Conservation (phyloP, 2,797 vertebrate species). For the Erethizon dorsatum region DNA sequence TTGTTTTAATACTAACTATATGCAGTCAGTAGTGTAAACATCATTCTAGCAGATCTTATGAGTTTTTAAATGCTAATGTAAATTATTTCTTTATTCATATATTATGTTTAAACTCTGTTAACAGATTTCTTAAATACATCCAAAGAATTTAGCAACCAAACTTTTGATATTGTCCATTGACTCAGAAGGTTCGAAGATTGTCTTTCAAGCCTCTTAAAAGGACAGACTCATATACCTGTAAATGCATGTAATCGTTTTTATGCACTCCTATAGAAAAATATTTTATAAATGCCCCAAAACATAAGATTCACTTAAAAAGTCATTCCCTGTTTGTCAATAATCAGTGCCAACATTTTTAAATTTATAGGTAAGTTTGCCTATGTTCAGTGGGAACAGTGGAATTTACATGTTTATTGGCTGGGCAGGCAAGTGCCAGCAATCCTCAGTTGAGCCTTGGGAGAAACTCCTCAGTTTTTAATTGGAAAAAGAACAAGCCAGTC, state of each 20-base stretch:
- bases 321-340: slow-evolving; percentile 3
- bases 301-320: not conserved
- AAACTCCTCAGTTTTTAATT: not conserved
- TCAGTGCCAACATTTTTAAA: not conserved
- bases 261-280: not conserved
- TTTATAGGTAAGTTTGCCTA: not conserved
- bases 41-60: not conserved
- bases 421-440: not conserved
- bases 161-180: not conserved
- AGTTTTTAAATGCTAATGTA: not conserved
- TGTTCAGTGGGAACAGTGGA: not conserved
- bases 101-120: not conserved
- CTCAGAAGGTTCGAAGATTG: not conserved
- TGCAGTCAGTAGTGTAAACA: not conserved
- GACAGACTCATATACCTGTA: not conserved
- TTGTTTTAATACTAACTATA: slow-evolving; percentile 1
- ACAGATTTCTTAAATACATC: not conserved
- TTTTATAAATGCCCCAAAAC: slow-evolving; percentile 51
- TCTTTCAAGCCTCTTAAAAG: not conserved
- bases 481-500: not conserved
- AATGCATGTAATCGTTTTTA: slow-evolving; percentile 36
- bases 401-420: not conserved
- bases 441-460: not conserved
- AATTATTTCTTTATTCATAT: slow-evolving; percentile 1
- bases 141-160: slow-evolving; percentile 25